Evolutionary conservation across 2,797 vertebrate genomes (phyloP), one percentile per base, ranked within the genome.

Genomic region (Pipistrellus kuhlii): DNA sequence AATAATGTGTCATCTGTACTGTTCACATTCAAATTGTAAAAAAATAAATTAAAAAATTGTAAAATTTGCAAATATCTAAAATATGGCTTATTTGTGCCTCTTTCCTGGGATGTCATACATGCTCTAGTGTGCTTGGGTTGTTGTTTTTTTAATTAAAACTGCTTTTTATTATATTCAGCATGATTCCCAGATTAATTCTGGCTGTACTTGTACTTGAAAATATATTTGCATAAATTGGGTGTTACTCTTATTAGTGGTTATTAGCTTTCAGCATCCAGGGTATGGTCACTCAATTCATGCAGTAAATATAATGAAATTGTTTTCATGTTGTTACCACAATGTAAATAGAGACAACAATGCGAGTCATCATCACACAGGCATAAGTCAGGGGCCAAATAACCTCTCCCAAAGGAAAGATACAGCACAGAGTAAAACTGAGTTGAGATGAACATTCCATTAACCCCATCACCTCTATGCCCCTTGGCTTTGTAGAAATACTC

Each of bases 111-210:
- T 62, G 10, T 27, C 64, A 48, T 1, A 2, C 53, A 35, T 72
- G 30, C 6, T 72, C 59, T 35, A 44, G 23, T 53, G 55, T 10
- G 38, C 27, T 41, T 64, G 0, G 3, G 13, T 85, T n/a, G n/a
- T n/a, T n/a, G n/a, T n/a, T n/a, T n/a, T 78, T 77, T 77, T 90
- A 23, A 72, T 68, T 80, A 78, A 78, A 75, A 51, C 20, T 38
- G 8, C 12, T 78, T 66, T 66, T 78, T 32, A 68, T 66, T 66
- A 73, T 32, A 68, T 68, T 91, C 66, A 77, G 69, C 48, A 14
- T 17, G 48, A 68, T 20, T 80, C 68, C 38, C 48, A 81, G 8
- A 66, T 72, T 3, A 17, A 90, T 55, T 44, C n/a, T 93, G 15
- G 15, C 20, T 71, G 2, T 32, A n/a, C 25, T 55, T 92, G 14